Conservation (phyloP, 2,113 vertebrate genomes). For the Odocoileus hemionus region DNA sequence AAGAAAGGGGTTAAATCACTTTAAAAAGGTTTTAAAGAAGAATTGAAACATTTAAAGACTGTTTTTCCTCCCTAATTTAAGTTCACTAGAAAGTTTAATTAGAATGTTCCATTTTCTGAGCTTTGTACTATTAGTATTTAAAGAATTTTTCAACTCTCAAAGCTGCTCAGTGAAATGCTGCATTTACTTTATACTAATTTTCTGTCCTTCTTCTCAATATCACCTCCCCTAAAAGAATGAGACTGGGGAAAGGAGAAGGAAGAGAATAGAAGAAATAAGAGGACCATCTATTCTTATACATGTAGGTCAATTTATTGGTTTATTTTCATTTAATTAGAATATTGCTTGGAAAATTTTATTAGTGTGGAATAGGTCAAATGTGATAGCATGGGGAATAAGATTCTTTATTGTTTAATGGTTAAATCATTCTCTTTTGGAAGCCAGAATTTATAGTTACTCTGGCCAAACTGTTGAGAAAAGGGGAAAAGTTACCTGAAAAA, state of each 20-base stretch:
- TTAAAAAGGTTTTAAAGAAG: slow-evolving; percentile 5
- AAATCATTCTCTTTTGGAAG: background rate
- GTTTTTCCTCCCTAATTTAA: background rate
- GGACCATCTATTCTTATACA: background rate
- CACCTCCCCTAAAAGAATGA: background rate
- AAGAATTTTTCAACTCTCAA: background rate
- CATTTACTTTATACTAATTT: slow-evolving; percentile 21
- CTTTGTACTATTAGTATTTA: background rate
- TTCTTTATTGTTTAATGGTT: slow-evolving; percentile 34
- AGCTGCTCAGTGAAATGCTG: background rate
- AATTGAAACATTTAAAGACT: background rate
- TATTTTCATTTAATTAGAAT: slow-evolving; percentile 26
- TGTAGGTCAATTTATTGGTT: background rate
- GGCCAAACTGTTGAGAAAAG: background rate
- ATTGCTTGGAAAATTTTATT: background rate
- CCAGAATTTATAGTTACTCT: slow-evolving; percentile 8
- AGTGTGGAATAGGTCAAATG: background rate
- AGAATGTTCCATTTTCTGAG: background rate
- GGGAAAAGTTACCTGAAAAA: background rate
- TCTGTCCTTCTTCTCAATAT: background rate
- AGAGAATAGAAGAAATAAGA: background rate
- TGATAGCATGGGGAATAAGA: background rate
- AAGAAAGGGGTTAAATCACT: background rate
- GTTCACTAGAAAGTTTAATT: background rate
- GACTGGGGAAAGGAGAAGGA: background rate